Base-by-base conservation (phyloP, 92 coral and sea anemone species). In the Muricea muricata region DNA sequence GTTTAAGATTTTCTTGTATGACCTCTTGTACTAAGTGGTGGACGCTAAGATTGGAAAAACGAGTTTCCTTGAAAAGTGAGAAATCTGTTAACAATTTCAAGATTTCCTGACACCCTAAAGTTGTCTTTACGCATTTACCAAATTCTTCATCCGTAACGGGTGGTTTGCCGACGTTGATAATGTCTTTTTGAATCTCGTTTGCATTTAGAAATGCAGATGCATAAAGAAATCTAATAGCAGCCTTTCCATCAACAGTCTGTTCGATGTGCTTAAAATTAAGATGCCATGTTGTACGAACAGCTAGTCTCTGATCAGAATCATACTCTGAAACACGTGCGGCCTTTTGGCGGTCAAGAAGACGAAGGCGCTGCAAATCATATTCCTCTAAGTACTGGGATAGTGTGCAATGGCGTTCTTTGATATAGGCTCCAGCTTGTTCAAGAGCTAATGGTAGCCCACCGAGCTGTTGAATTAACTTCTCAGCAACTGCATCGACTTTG, bases 1-100 rank as follows among this genome's bases (percentile, higher is more conserved):
- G 72, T n/a, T 63, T 45, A 10, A 94, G 67, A 37, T 74, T 80
- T 32, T 77, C 74, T 32, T 89, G 91, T 69, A 94, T 93, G 0
- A 93, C 98, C 66, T 94, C 97, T 72, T 94, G 98, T 41, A 94
- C 98, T 28, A 94, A 79, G 26, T 97, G 91, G 58, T 94, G 97
- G 65, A 94, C 94, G 76, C 98, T 87, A 73, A 83, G 78, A 30
- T 91, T 93, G 46, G 70, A 45, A 17, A 61, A 85, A 23, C 85
- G 68, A 57, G 70, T 80, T 46, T 83, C 74, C 46, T 93, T 94
- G 78, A 94, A 94, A 12, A 94, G 87, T 28, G 98, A 94, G 74
- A 94, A 94, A 58, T 91, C 86, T 3, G 97, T 93, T 56, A 94
- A 83, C 9, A 94, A 75, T 20, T 86, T 77, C 32, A 93, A 61